Percentiles rank a stretch among this genome's conserved stretches.
These are phyloP conservation scores for Cricetomys ansorgei DNA, from an alignment of 2,113 vertebrate species.

Conservation along the genomic window DNA sequence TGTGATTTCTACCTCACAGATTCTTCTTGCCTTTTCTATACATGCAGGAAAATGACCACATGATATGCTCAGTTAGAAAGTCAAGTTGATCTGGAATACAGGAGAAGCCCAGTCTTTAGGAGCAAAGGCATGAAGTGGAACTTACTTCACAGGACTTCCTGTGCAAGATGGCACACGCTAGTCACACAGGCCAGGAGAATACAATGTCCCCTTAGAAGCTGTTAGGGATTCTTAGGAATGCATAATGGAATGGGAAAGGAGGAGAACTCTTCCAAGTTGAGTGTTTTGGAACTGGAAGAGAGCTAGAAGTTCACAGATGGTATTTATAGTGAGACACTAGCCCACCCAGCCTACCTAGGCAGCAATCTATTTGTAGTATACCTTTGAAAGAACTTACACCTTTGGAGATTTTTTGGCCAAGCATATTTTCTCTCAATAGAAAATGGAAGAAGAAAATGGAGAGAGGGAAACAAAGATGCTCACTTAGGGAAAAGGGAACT, in stretches of 20 bases:
- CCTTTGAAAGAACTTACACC: constrained; percentile 45
- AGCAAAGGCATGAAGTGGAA: background rate
- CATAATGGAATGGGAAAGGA: background rate
- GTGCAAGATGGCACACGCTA: background rate
- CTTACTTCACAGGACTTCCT: background rate
- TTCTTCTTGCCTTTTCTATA: background rate
- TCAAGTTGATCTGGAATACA: background rate
- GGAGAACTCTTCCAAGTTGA: background rate
- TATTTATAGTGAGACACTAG: background rate
- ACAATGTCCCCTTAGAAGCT: background rate
- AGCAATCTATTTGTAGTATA: background rate
- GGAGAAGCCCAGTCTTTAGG: background rate
- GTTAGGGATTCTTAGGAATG: background rate
- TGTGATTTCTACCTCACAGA: background rate
- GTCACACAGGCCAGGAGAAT: background rate
- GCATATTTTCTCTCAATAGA: background rate
- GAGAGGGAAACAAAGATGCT: background rate
- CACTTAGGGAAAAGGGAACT: background rate
- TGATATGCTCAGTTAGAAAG: background rate
- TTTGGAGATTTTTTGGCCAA: constrained; percentile 17
- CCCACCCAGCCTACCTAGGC: background rate
- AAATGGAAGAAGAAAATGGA: background rate
- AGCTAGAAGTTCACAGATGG: background rate
- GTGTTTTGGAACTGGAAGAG: background rate
- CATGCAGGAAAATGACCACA: background rate